Base-by-base conservation (phyloP, 2,888 invertebrate genomes). In the Blastobasis lacticolella region DNA sequence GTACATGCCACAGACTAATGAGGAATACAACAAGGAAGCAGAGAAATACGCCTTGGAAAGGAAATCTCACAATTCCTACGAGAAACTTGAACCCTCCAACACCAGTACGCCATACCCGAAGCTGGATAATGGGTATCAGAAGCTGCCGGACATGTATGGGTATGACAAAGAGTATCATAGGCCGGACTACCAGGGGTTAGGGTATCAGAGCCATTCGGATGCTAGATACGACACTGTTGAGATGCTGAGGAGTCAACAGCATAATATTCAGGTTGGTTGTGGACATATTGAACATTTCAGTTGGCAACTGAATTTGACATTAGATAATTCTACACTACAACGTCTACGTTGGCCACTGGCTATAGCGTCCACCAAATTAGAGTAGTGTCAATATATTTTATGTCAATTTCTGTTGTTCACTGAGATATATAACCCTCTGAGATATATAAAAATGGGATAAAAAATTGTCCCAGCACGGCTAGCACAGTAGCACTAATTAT, bases 1-100 rank as follows among this genome's bases (percentile, higher is more conserved):
- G 38, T 84, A 79, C 40, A 70, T 86, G 9, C 82, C 86, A 0
- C 81, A 81, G 8, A 83, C 85, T 0, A 85, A 85, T 45, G 88
- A 86, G 7, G 86, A 87, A 37, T 85, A 86, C 9, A 84, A 86
- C 6, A 85, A 81, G 4, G 88, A 83, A 55, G 88, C 85, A 0
- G 87, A 87, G 37, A 84, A 78, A 49, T 87, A 86, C 23, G 84
- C 85, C 0, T 45, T 86, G 4, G 86, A 78, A 50, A 57, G 86
- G 9, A 87, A 85, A 59, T 68, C 76, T 0, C 68, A 72, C 1
- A 76, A 73, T 49, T 73, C 71, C 0, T 84, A 81, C 48, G 81
- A 84, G 1, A 78, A 78, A 58, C 62, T 41, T 38, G 61, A 55
- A n/a, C 50, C 10, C 4, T 47, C 58, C 23, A 23, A 5, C 76